These are phyloP conservation scores for Pollenia amentaria DNA, from an alignment of 2,888 invertebrate species.

Conservation along the genomic window DNA sequence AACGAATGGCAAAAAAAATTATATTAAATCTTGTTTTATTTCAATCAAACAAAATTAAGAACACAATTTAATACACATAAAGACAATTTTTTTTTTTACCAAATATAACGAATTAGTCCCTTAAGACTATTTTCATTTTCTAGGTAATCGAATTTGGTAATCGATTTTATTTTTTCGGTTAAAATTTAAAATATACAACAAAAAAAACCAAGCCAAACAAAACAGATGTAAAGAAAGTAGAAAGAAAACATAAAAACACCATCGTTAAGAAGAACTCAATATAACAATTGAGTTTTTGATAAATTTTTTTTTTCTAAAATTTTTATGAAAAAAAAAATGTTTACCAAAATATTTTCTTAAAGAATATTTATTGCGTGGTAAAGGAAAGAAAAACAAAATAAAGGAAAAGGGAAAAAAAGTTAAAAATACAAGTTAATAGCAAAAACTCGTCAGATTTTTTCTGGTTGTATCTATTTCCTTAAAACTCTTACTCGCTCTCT, in stretches of 20 bases:
- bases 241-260: background rate
- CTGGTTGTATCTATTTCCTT: slow-evolving; percentile 15
- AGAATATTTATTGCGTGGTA: background rate
- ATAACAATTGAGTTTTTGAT: slow-evolving; percentile 28
- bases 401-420: background rate
- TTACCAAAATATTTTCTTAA: slow-evolving; percentile 10
- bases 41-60: no score
- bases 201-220: slow-evolving; percentile 9
- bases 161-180: slow-evolving; percentile 33
- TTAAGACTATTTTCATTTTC: slow-evolving; percentile 61
- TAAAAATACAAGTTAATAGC: slow-evolving; percentile 34
- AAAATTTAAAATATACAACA: slow-evolving; percentile 25
- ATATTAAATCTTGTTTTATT: no score
- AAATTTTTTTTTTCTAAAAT: background rate
- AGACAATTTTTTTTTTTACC: background rate
- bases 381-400: background rate
- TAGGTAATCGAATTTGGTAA: slow-evolving; percentile 64
- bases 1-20: no score
- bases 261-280: slow-evolving; percentile 27
- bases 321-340: background rate
- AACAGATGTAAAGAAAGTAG: background rate
- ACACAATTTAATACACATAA: background rate
- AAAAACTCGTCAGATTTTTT: slow-evolving; percentile 29
- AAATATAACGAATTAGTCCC: slow-evolving; percentile 49
- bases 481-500: background rate